These are phyloP conservation scores for Brenthis hecate DNA, from an alignment of 2,888 invertebrate species.

Conservation along the genomic window DNA sequence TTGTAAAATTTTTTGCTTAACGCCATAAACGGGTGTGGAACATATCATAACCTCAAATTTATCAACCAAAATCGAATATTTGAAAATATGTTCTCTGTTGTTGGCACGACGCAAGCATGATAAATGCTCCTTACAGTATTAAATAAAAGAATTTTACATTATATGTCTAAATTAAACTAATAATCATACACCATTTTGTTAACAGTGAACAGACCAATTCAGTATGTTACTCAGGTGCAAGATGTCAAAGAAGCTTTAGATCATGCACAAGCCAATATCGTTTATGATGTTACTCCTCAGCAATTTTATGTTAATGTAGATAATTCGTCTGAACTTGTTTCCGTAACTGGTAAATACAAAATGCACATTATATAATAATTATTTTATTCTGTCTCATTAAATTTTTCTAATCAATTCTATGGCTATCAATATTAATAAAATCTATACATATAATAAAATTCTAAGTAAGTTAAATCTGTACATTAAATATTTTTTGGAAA, in stretches of 20 bases:
- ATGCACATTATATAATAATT: no score
- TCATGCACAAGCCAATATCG: slow-evolving; percentile 53
- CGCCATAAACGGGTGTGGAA: neutral
- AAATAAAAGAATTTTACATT: neutral
- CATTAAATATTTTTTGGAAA: no score
- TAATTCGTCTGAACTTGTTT: slow-evolving; percentile 56
- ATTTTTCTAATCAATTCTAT: no score
- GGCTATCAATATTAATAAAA: no score
- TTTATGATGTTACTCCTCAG: slow-evolving; percentile 63
- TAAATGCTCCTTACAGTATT: neutral
- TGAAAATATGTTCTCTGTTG: no score
- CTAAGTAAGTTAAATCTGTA: no score
- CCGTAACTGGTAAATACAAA: slow-evolving; percentile 54
- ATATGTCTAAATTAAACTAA: neutral
- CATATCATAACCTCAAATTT: slow-evolving; percentile 8
- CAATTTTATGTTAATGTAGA: slow-evolving; percentile 67
- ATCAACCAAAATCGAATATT: neutral
- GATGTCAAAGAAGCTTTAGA: slow-evolving; percentile 55
- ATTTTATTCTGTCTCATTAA: no score
- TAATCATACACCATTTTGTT: slow-evolving; percentile 32
- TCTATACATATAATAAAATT: no score
- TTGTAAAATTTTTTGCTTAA: neutral
- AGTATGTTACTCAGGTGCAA: slow-evolving; percentile 62
- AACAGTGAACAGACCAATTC: slow-evolving; percentile 64
- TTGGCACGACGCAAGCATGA: no score